Percentiles rank a stretch among this genome's conserved stretches.
Evolutionary conservation across 2,888 invertebrate genomes (phyloP).

Genomic region (Acheta domesticus): DNA sequence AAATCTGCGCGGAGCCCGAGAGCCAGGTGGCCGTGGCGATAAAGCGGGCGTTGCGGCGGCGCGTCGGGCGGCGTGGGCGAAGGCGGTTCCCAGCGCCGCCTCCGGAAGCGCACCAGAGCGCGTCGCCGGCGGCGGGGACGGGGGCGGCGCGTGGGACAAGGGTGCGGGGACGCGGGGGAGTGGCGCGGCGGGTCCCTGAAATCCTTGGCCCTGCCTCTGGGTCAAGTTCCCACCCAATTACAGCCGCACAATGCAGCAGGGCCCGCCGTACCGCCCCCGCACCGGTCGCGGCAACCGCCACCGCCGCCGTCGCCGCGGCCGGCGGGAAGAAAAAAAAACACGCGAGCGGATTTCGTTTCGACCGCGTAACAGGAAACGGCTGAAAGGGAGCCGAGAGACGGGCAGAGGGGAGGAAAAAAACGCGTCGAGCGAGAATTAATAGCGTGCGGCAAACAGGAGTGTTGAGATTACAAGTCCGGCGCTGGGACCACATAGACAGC

Average conservation of each 20-base stretch:
- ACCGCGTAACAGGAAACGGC: neutral
- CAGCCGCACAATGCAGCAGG: neutral
- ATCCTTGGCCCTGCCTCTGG: neutral
- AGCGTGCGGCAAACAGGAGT: neutral
- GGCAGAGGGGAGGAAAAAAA: neutral
- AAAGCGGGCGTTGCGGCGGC: too few species aligned
- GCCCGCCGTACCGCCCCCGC: neutral
- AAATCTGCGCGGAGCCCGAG: neutral
- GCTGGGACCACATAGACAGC: too few species aligned
- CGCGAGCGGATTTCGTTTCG: slow-evolving; percentile 7
- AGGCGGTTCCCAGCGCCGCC: neutral
- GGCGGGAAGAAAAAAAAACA: neutral
- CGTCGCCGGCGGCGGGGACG: neutral
- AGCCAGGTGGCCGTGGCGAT: neutral
- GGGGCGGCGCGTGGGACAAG: neutral
- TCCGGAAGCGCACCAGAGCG: neutral
- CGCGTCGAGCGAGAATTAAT: neutral
- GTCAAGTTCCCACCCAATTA: slow-evolving; percentile 18
- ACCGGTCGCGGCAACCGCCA: neutral
- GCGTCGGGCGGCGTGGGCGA: too few species aligned
- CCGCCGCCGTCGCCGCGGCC: neutral
- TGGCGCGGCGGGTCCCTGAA: neutral
- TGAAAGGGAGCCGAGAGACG: neutral
- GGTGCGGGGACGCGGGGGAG: neutral
- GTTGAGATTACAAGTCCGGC: too few species aligned